Base-by-base conservation (phyloP, 2,113 vertebrate species). In the Cettia cetti region DNA sequence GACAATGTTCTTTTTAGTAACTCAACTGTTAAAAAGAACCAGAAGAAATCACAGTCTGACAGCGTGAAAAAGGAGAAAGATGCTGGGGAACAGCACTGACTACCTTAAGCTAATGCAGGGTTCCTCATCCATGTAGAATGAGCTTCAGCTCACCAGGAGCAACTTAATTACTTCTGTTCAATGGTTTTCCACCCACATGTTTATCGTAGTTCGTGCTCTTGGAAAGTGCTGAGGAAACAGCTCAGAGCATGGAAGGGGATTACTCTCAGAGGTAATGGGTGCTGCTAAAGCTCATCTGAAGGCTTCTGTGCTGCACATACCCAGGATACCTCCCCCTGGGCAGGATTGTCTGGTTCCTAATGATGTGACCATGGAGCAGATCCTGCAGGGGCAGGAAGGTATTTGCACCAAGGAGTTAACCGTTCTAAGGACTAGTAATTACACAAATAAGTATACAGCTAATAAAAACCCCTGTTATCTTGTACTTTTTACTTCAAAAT, bases 401-500 rank as follows among this genome's bases (percentile, higher is more conserved):
- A 49, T 70, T 82, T 66, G 47, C 52, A 93, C 27, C 39, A 72
- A 57, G 49, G 14, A 64, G 49, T 64, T 69, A 79, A 15, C 30
- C 47, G 26, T 37, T 68, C 20, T 42, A 68, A 81, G 40, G 22
- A 89, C 49, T 65, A 70, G 50, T 70, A 86, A 75, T 78, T 47
- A 66, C 26, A 74, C 9, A 84, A 83, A 76, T 77, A 86, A 82
- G 82, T 56, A 63, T 8, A 64, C 9, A 81, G 28, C 14, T 87
- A 82, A 85, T 68, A 70, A 74, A 57, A 88, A 59, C 21, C 23
- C 23, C 23, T 31, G 22, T 30, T 84, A 60, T 56, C 39, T 50
- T 93, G 24, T 57, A 68, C 39, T 89, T 95, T 74, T 95, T 85
- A 72, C 68, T 72, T 89, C 44, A 63, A 95, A 89, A 95, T 44